Conservation (phyloP, 35 echinoderm and acorn worm species). For the Anneissia japonica region DNA sequence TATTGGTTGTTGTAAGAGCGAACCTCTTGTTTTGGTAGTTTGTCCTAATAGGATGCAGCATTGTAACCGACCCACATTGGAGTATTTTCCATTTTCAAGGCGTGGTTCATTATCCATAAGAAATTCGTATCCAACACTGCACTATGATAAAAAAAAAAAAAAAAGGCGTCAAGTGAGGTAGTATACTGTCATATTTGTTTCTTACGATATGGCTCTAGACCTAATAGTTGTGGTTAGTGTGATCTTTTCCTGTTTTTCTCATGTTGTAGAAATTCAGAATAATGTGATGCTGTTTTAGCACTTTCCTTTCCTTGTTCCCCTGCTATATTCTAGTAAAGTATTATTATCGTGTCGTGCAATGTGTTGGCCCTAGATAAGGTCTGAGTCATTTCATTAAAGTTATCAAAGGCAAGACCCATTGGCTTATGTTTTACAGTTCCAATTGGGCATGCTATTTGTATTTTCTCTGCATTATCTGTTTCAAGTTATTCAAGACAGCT, state of each 20-base stretch:
- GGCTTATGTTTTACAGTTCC: background rate
- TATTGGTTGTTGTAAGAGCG: background rate
- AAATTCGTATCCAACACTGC: background rate
- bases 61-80: constrained; percentile 39
- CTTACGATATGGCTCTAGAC: background rate
- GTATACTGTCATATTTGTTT: background rate
- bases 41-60: background rate
- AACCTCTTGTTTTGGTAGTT: constrained; percentile 14
- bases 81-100: background rate
- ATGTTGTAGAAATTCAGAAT: background rate
- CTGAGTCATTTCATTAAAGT: constrained; percentile 22
- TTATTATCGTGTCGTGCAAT: constrained; percentile 11
- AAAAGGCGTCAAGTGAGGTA: too few relatives aligned
- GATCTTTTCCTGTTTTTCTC: background rate
- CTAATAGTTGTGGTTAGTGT: background rate
- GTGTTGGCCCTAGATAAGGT: constrained; percentile 10
- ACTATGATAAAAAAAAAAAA: background rate
- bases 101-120: background rate
- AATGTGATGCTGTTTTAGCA: too few relatives aligned
- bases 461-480: constrained; percentile 1
- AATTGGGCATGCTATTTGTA: constrained; percentile 2
- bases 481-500: constrained; percentile 19
- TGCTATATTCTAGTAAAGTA: background rate
- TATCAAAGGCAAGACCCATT: constrained; percentile 19
- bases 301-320: background rate